phyloP scores from a whole-genome alignment of 2,797 vertebrate genomes.

The Pterois miles region DNA sequence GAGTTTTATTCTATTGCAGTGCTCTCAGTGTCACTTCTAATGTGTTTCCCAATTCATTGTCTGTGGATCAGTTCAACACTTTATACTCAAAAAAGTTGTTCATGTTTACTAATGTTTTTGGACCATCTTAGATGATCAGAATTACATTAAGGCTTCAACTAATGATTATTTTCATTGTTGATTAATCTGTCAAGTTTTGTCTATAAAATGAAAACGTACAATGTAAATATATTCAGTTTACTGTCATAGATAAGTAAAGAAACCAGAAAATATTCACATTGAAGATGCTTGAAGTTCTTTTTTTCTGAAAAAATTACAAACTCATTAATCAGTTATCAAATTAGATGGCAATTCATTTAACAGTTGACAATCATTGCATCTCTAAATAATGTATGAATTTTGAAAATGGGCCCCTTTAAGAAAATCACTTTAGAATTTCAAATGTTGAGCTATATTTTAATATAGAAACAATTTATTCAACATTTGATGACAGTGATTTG shows the following conservation, averaged over 20 bases:
- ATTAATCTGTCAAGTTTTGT: no score
- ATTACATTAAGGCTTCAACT: not conserved
- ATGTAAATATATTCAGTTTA: no score
- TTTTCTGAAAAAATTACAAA: no score
- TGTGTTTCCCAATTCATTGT: not conserved
- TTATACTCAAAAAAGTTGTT: not conserved
- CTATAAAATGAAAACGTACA: no score
- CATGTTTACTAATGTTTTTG: not conserved
- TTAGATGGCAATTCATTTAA: no score
- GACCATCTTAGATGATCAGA: not conserved
- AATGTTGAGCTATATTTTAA: not conserved
- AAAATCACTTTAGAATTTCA: not conserved
- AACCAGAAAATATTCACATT: no score
- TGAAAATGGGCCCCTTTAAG: not conserved
- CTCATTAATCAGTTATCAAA: no score
- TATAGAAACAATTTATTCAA: not conserved
- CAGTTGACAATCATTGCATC: no score
- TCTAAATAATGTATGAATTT: not conserved
- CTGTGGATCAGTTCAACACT: not conserved
- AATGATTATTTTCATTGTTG: no score
- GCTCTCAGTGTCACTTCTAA: not conserved
- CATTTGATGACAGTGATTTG: slow-evolving; percentile 14
- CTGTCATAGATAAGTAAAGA: no score
- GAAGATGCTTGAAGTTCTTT: no score
- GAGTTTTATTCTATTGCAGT: not conserved